Evolutionary conservation across 1,140 invertebrate genomes (phyloP), one percentile per base, ranked within the genome.

Genomic region (Orchesella cincta): DNA sequence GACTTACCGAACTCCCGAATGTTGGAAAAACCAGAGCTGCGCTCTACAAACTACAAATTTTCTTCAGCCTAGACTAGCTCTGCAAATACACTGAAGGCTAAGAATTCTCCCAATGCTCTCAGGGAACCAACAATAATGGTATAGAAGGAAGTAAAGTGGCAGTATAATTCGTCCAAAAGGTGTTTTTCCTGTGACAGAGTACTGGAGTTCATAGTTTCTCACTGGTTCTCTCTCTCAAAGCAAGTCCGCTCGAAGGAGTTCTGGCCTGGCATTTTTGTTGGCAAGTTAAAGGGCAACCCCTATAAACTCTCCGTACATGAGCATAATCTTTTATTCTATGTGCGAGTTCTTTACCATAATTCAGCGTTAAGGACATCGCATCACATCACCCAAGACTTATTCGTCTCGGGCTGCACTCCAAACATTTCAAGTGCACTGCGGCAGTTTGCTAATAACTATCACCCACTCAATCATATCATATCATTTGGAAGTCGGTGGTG

Each of bases 131-230:
- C 62, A 5, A 67, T 3, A 12, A 33, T 8, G 31, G 26, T 31
- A 67, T 16, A 67, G 62, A 67, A 67, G 31, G 62, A 67, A 33
- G 62, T 67, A 31, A 31, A 31, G 8, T 5, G 31, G 3, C 8
- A 29, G 3, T 33, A 12, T 29, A 31, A n/a, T 29, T 67, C 62
- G 12, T 67, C 62, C 3, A 33, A 67, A 67, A 67, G 62, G 62
- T 67, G 62, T 67, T 67, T 67, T 67, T 67, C 62, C 23, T 29
- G 62, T 67, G 62, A 67, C 62, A 67, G 62, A 67, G 33, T 67
- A 67, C 62, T 67, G 62, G 62, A 67, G 62, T 67, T 67, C 62
- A 67, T 67, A 67, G 62, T 67, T 67, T 29, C 62, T 31, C 62
- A 31, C 62, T 67, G 62, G 28, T 67, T 67, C 62, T 67, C 62